Percentiles rank a stretch among this genome's conserved stretches.
These are phyloP conservation scores for Echinarachnius parma DNA, from an alignment of 53 echinoderm and acorn worm genomes.

Conservation along the genomic window DNA sequence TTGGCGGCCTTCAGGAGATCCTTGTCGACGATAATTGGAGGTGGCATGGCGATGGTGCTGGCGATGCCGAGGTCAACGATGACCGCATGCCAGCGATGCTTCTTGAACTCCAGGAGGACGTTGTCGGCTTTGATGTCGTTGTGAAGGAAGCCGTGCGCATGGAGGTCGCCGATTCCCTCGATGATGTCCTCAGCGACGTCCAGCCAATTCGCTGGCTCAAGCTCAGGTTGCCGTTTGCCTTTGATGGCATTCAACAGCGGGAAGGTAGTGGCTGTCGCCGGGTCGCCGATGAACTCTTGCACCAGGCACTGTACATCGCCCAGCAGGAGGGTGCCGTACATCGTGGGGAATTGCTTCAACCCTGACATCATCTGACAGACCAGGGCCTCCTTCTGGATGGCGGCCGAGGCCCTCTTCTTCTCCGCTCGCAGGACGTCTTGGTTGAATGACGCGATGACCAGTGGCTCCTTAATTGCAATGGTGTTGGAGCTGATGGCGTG, in stretches of 20 bases:
- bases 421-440: not conserved
- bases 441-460: not conserved
- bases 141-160: constrained; percentile 9
- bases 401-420: not conserved
- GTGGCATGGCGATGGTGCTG: constrained; percentile 12
- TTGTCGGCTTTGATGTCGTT: constrained; percentile 30
- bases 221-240: not conserved
- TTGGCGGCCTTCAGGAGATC: not conserved
- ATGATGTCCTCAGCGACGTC: constrained; percentile 9
- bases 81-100: not conserved
- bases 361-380: not conserved
- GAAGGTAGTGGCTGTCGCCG: not conserved
- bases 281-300: constrained; percentile 22
- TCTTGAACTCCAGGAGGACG: constrained; percentile 4
- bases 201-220: not conserved
- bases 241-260: constrained; percentile 12
- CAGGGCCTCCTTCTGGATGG: constrained; percentile 14
- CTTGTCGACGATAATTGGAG: not conserved
- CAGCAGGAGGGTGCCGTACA: constrained; percentile 14
- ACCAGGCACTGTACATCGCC: constrained; percentile 11
- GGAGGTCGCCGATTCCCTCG: not conserved
- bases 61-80: constrained; percentile 14
- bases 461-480: not conserved
- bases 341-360: not conserved
- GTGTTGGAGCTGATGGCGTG: constrained; percentile 2